These are phyloP conservation scores for Tribolium madens DNA, from an alignment of 1,140 invertebrate genomes.

Conservation along the genomic window DNA sequence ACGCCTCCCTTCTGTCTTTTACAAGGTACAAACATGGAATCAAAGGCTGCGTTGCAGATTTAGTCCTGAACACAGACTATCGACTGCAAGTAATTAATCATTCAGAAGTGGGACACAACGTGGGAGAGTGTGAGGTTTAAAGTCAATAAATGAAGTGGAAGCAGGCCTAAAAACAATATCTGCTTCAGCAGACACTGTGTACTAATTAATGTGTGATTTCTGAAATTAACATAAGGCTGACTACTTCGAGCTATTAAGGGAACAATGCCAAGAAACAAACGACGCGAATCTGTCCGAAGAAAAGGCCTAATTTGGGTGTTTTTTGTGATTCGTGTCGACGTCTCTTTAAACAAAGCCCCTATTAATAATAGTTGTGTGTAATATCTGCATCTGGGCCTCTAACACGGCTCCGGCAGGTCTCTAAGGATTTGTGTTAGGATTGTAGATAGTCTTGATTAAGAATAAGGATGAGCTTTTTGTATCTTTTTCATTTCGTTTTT, in stretches of 20 bases:
- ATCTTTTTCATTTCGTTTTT: slow-evolving; percentile 49
- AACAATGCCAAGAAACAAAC: slow-evolving; percentile 24
- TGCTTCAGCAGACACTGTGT: slow-evolving; percentile 50
- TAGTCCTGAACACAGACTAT: slow-evolving; percentile 83
- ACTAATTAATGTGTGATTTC: slow-evolving; percentile 58
- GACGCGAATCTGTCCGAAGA: slow-evolving; percentile 7
- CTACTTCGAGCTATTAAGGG: slow-evolving; percentile 46
- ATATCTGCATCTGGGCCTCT: slow-evolving; percentile 33
- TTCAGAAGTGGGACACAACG: slow-evolving; percentile 60
- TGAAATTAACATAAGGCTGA: slow-evolving; percentile 60
- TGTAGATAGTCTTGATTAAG: slow-evolving; percentile 54
- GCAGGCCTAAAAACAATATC: slow-evolving; percentile 15
- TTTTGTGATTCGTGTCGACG: slow-evolving; percentile 47
- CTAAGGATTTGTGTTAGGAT: slow-evolving; percentile 59
- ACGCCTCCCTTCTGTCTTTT: slow-evolving; percentile 73
- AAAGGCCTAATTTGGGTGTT: slow-evolving; percentile 31
- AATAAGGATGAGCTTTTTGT: slow-evolving; percentile 52
- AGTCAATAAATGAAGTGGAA: slow-evolving; percentile 39
- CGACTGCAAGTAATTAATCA: slow-evolving; percentile 63
- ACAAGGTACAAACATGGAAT: slow-evolving; percentile 77
- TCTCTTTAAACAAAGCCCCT: slow-evolving; percentile 46
- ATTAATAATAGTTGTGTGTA: slow-evolving; percentile 54
- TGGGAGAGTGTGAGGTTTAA: slow-evolving; percentile 64
- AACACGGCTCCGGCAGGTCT: slow-evolving; percentile 36
- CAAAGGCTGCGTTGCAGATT: slow-evolving; percentile 83